These are phyloP conservation scores for Noctua pronuba DNA, from an alignment of 2,888 invertebrate genomes.

Conservation along the genomic window DNA sequence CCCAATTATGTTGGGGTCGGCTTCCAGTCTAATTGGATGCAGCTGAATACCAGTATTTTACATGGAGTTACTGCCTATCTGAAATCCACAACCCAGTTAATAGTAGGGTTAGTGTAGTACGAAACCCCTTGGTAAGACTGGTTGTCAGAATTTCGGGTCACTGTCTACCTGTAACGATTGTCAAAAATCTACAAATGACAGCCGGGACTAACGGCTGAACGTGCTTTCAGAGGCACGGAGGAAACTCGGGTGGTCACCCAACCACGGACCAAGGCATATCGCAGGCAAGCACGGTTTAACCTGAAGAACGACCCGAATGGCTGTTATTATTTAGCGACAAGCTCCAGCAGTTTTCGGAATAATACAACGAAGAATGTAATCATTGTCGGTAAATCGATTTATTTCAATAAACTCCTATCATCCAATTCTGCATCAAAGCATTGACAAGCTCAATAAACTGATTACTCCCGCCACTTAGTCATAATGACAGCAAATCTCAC, in stretches of 20 bases:
- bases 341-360: neutral
- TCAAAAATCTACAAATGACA: no score
- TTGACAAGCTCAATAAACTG: conserved; percentile 7
- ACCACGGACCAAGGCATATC: no score
- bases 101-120: no score
- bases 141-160: neutral
- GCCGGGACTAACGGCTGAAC: no score
- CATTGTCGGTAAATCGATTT: neutral
- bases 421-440: conserved; percentile 2
- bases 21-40: neutral
- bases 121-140: no score
- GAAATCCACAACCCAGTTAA: no score
- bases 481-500: conserved; percentile 53
- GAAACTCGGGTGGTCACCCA: no score
- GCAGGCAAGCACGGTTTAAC: neutral
- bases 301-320: no score
- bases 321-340: no score
- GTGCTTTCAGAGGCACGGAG: neutral
- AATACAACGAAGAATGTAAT: neutral
- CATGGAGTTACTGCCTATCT: no score
- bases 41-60: neutral
- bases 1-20: neutral
- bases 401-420: neutral
- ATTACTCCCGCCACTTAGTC: conserved; percentile 29
- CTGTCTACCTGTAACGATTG: neutral